phyloP scores from a whole-genome alignment of 2,797 vertebrate genomes.

The Diplodus sargus region DNA sequence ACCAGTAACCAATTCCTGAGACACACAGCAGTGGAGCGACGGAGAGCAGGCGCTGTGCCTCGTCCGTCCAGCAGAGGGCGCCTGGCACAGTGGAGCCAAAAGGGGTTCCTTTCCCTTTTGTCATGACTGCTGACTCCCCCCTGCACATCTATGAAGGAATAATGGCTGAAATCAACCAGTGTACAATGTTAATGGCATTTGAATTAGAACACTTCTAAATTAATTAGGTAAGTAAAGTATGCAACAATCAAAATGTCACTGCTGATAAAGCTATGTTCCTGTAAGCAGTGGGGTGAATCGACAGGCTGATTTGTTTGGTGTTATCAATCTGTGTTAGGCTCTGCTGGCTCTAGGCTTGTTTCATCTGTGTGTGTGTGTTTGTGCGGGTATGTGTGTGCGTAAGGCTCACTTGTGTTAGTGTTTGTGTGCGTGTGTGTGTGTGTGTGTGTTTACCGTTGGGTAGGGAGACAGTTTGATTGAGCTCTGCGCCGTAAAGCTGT shows the following conservation, averaged over 20 bases:
- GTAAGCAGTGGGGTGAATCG: constrained; percentile 66
- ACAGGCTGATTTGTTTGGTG: constrained; percentile 81
- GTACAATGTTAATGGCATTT: constrained; percentile 77
- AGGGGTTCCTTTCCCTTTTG: constrained; percentile 51
- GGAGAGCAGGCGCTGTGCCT: constrained; percentile 21
- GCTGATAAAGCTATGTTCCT: constrained; percentile 75
- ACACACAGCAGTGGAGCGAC: constrained; percentile 20
- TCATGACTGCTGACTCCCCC: constrained; percentile 65
- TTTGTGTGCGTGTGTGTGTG: constrained; percentile 38
- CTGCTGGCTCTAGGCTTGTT: constrained; percentile 73
- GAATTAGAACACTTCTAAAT: constrained; percentile 81
- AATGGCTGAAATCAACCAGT: constrained; percentile 75
- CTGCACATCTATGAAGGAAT: constrained; percentile 70
- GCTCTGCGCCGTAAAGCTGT: constrained; percentile 83
- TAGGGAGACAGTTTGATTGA: constrained; percentile 81
- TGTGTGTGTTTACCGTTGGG: constrained; percentile 70
- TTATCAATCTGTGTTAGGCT: constrained; percentile 83
- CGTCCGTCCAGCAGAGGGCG: constrained; percentile 75
- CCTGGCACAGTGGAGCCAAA: constrained; percentile 49
- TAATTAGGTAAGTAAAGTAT: constrained; percentile 78
- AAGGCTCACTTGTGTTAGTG: constrained; percentile 38
- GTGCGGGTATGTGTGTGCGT: constrained; percentile 44
- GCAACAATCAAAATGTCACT: constrained; percentile 79
- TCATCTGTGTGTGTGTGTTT: constrained; percentile 52
- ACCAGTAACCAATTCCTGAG: constrained; percentile 28